Evolutionary conservation across 1,140 invertebrate genomes (phyloP).

Genomic region (Drosophila carrolli): DNA sequence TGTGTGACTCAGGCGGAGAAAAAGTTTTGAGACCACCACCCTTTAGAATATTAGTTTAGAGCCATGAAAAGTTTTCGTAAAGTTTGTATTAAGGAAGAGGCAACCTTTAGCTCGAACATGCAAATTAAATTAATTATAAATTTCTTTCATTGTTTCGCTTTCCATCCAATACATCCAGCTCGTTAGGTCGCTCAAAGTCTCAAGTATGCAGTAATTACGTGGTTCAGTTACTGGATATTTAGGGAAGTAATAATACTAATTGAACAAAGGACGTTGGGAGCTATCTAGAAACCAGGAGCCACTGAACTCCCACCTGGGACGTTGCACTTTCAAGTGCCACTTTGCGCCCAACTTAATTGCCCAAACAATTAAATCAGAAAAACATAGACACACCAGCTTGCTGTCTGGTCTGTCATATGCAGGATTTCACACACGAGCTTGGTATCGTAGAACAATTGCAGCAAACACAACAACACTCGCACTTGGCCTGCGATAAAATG

Average conservation of each 20-base stretch:
- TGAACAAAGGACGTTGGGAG: slow-evolving; percentile 19
- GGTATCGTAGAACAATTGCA: slow-evolving; percentile 25
- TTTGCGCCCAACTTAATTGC: slow-evolving; percentile 24
- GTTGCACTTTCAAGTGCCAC: slow-evolving; percentile 12
- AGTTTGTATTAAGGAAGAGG: slow-evolving; percentile 18
- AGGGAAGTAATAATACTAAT: slow-evolving; percentile 13
- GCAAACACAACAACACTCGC: background rate
- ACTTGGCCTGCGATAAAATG: slow-evolving; percentile 28
- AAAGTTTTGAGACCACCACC: slow-evolving; percentile 25
- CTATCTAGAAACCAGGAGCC: background rate
- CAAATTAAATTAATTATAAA: slow-evolving; percentile 41
- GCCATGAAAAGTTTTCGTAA: slow-evolving; percentile 26
- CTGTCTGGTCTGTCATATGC: slow-evolving; percentile 39
- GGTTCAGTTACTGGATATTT: slow-evolving; percentile 14
- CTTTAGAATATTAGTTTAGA: slow-evolving; percentile 14
- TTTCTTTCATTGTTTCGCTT: slow-evolving; percentile 27
- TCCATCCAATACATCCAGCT: slow-evolving; percentile 16
- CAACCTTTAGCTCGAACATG: slow-evolving; percentile 17
- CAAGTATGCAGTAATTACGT: slow-evolving; percentile 31
- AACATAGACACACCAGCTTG: slow-evolving; percentile 20
- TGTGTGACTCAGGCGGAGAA: background rate
- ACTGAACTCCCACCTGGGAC: slow-evolving; percentile 5
- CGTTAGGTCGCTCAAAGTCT: slow-evolving; percentile 3
- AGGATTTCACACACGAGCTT: slow-evolving; percentile 22
- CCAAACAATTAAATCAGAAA: slow-evolving; percentile 39